Percentiles rank a stretch among this genome's conserved stretches.
These are phyloP conservation scores for Anoura caudifer DNA, from an alignment of 2,113 vertebrate species.

Conservation along the genomic window DNA sequence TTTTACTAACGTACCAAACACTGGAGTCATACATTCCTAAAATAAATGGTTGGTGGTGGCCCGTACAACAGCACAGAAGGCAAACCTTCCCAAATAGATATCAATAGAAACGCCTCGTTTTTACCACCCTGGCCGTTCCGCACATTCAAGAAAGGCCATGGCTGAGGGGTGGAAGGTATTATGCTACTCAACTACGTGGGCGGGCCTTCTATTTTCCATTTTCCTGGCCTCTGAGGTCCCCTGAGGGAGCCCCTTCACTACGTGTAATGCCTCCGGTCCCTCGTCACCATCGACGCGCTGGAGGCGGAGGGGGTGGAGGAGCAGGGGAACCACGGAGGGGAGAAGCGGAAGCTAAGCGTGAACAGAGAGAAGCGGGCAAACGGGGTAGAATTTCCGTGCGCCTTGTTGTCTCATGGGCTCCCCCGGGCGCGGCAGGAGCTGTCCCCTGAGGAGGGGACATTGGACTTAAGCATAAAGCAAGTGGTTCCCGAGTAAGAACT, in stretches of 20 bases:
- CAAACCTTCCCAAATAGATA: not conserved
- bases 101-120: not conserved
- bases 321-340: not conserved
- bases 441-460: not conserved
- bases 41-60: not conserved
- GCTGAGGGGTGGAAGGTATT: not conserved
- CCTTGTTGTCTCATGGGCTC: not conserved
- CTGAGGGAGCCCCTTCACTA: not conserved
- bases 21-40: not conserved
- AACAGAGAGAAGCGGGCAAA: not conserved
- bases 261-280: not conserved
- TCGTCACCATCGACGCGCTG: not conserved
- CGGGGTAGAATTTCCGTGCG: not conserved
- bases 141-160: not conserved
- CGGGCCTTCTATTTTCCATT: not conserved
- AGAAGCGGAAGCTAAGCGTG: not conserved
- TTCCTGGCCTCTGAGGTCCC: not conserved
- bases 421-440: not conserved
- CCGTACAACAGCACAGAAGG: not conserved
- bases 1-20: not conserved
- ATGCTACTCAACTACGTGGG: not conserved
- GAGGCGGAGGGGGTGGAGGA: not conserved
- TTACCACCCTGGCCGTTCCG: not conserved
- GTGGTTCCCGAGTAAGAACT: not conserved
- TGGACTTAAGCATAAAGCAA: not conserved